Base-by-base conservation (phyloP, 2,797 vertebrate species). In the Vespertilio murinus region DNA sequence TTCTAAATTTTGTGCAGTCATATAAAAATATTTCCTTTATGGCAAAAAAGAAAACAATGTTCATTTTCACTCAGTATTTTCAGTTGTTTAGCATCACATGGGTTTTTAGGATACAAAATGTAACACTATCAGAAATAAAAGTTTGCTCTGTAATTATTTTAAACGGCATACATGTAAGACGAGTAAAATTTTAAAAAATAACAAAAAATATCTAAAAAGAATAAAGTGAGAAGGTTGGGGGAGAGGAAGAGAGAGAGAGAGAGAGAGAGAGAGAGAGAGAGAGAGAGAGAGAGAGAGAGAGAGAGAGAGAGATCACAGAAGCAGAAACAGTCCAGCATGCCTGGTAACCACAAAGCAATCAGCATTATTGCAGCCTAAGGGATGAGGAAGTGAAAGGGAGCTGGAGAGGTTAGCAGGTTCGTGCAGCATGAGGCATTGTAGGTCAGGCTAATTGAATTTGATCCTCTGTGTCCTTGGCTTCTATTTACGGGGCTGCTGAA, bases 101-200 rank as follows among this genome's bases (percentile, higher is more conserved):
- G 25, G 23, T 69, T 90, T 74, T 42, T 1, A 11, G 9, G 28
- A 88, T 80, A 13, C 3, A 25, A 74, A 71, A 25, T 35, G 6
- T 77, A 64, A 78, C 13, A 52, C 49, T 65, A 42, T 3, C 79
- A 86, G 61, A 87, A 81, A 89, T 52, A 74, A 70, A 88, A 92
- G 4, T 40, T 85, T 88, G 18, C 18, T 42, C n/a, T 67, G 69
- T 52, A 40, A 83, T 88, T 84, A 87, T 28, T 64, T 42, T 16
- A 8, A 80, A 81, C 5, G 30, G 30, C 61, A 28, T 45, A 17
- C 25, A 25, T 45, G 65, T 54, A 64, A 47, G n/a, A 93, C 0
- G 7, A 92, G 35, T 69, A 59, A 94, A 67, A 73, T 59, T n/a
- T n/a, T 65, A 20, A 59, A 77, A 25, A 74, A 86, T 75, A 28